Conservation (phyloP, 1,140 invertebrate genomes). For the Drosophila carrolli region DNA sequence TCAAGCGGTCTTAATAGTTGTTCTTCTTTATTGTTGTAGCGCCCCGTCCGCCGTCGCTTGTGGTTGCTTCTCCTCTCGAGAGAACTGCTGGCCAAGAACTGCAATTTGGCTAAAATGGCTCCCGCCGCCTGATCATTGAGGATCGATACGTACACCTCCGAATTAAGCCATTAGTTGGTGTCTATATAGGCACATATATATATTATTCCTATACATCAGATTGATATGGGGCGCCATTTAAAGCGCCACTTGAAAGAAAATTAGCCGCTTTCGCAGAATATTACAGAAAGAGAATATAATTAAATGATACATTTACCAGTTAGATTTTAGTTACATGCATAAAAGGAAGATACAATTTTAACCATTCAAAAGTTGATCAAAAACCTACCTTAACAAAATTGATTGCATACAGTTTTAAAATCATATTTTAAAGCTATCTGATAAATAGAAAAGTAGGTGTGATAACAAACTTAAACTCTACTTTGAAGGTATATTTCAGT, state of each 20-base stretch:
- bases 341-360: too few species aligned
- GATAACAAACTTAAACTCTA: too few species aligned
- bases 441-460: too few species aligned
- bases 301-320: too few species aligned
- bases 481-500: too few species aligned
- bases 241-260: conserved; percentile 68
- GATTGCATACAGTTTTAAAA: too few species aligned
- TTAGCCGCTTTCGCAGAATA: conserved; percentile 21
- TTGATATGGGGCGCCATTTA: conserved; percentile 58
- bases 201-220: conserved; percentile 29
- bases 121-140: conserved; percentile 30
- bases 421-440: too few species aligned
- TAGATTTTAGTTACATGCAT: too few species aligned
- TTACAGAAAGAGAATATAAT: not conserved
- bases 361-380: not conserved
- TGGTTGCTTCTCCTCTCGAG: conserved; percentile 28
- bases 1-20: conserved; percentile 72
- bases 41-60: conserved; percentile 41
- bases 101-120: conserved; percentile 53
- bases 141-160: conserved; percentile 43
- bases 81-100: conserved; percentile 33
- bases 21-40: conserved; percentile 60
- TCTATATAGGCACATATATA: conserved; percentile 9
- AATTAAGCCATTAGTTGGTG: conserved; percentile 45
- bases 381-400: not conserved